phyloP scores from a whole-genome alignment of 2,888 invertebrate species.

The Eristalis pertinax region DNA sequence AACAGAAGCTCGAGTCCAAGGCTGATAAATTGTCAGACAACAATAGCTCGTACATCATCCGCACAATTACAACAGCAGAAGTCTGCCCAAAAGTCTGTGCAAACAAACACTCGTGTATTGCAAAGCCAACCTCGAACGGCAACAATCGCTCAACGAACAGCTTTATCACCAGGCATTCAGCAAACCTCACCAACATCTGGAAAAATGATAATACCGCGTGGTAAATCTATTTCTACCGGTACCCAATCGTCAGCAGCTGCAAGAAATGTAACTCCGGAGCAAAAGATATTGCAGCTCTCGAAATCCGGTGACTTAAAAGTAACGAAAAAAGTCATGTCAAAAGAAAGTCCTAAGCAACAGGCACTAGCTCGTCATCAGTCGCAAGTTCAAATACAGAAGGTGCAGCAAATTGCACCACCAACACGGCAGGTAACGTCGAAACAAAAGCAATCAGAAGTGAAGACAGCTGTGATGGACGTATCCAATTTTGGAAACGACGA shows the following conservation, averaged over 20 bases:
- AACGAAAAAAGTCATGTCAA: constrained; percentile 81
- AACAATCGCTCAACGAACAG: constrained; percentile 63
- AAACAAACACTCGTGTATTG: constrained; percentile 68
- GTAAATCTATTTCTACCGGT: constrained; percentile 29
- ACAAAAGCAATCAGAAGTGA: constrained; percentile 74
- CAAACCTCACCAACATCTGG: constrained; percentile 76
- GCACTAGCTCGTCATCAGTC: constrained; percentile 74
- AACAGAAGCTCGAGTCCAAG: constrained; percentile 65
- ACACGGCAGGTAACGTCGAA: constrained; percentile 76
- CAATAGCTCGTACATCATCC: constrained; percentile 61
- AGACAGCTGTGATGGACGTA: constrained; percentile 73
- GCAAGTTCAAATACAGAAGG: constrained; percentile 77
- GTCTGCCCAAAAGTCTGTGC: constrained; percentile 43
- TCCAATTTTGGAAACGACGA: constrained; percentile 74
- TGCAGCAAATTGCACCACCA: constrained; percentile 84
- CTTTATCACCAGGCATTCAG: constrained; percentile 55
- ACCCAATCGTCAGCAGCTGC: constrained; percentile 33
- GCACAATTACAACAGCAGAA: constrained; percentile 23
- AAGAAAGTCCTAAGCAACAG: constrained; percentile 75
- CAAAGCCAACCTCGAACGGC: constrained; percentile 74
- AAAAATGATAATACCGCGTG: constrained; percentile 77
- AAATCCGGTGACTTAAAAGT: constrained; percentile 82
- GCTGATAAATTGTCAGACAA: constrained; percentile 63
- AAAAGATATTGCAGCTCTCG: constrained; percentile 82
- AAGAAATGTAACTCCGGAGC: constrained; percentile 79